These are phyloP conservation scores for Myotis planiceps DNA, from an alignment of 2,797 vertebrate genomes.

Conservation along the genomic window DNA sequence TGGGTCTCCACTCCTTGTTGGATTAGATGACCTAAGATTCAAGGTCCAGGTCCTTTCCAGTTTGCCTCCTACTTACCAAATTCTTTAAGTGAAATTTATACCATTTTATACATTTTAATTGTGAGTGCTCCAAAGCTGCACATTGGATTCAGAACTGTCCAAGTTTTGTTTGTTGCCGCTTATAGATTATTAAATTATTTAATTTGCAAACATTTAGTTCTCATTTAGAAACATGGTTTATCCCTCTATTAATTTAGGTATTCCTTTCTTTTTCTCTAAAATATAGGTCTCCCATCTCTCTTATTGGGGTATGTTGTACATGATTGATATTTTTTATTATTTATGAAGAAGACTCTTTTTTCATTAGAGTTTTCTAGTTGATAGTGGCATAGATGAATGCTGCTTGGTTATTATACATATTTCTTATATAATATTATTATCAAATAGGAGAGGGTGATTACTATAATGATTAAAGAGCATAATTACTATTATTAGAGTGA, in stretches of 20 bases:
- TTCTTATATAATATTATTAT: not conserved
- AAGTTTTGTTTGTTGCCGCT: not conserved
- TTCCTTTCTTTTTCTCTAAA: conserved; percentile 17
- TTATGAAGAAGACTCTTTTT: not conserved
- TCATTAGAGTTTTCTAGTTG: not conserved
- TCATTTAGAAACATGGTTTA: not conserved
- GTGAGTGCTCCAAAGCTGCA: not conserved
- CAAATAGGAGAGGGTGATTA: not conserved
- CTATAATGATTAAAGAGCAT: not conserved
- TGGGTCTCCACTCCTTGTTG: not conserved
- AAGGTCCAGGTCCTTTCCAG: not conserved
- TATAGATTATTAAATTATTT: not conserved
- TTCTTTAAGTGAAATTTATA: not conserved
- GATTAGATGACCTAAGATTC: not conserved
- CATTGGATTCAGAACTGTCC: not conserved
- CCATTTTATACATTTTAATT: conserved; percentile 13
- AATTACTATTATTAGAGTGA: not conserved
- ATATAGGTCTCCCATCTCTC: not conserved
- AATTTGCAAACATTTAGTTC: not conserved
- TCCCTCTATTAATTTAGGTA: not conserved
- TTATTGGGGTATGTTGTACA: not conserved
- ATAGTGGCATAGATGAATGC: not conserved
- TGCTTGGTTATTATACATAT: not conserved
- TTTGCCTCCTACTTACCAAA: not conserved
- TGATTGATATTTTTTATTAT: not conserved